These are phyloP conservation scores for Hypomesus transpacificus DNA, from an alignment of 2,113 vertebrate species.

Conservation along the genomic window DNA sequence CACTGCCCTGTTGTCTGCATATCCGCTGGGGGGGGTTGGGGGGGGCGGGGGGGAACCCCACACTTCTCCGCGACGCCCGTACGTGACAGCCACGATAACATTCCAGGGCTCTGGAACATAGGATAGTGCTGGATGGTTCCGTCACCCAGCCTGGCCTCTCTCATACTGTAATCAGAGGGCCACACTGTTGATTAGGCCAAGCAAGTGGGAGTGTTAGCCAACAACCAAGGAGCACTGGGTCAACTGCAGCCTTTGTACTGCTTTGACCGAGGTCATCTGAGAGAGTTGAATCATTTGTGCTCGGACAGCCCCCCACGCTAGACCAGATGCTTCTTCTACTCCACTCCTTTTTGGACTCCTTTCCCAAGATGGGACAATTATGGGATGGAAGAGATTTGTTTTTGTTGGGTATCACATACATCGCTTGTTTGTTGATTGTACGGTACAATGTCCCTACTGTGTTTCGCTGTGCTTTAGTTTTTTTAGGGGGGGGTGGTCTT, in stretches of 20 bases:
- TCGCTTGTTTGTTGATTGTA: slow-evolving; percentile 2
- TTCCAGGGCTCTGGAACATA: neutral
- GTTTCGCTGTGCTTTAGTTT: neutral
- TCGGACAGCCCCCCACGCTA: neutral
- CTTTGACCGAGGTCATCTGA: neutral
- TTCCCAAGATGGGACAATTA: neutral
- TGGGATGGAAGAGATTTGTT: slow-evolving; percentile 8
- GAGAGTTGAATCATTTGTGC: neutral
- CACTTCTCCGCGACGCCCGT: neutral
- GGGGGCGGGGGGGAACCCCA: no score
- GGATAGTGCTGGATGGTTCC: neutral
- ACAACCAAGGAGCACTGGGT: no score
- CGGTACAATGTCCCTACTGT: slow-evolving; percentile 25
- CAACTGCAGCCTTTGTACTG: neutral
- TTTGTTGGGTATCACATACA: slow-evolving; percentile 17
- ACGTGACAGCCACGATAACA: neutral
- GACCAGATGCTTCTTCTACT: neutral
- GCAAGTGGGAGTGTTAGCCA: neutral
- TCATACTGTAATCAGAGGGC: slow-evolving; percentile 5
- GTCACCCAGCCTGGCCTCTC: neutral
- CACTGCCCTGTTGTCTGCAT: neutral
- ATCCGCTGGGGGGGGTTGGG: no score
- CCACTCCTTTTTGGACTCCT: neutral
- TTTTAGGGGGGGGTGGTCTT: neutral
- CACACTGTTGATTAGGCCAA: slow-evolving; percentile 3